phyloP scores from a whole-genome alignment of 2,888 invertebrate genomes.

The Pseudococcus viburni region DNA sequence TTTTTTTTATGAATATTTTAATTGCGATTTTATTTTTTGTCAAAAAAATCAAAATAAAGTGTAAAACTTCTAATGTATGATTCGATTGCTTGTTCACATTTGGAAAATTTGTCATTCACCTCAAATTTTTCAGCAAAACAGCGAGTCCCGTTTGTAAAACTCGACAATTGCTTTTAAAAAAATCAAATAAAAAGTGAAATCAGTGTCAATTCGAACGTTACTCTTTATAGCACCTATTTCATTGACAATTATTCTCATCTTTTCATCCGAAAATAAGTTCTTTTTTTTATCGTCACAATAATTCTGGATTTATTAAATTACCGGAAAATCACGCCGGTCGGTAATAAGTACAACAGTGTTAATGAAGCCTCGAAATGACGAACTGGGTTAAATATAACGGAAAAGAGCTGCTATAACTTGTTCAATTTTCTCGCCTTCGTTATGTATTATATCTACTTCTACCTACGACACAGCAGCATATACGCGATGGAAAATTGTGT shows the following conservation, averaged over 20 bases:
- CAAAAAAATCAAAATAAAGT: too few species aligned
- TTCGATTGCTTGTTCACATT: too few species aligned
- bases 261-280: neutral
- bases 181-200: neutral
- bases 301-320: neutral
- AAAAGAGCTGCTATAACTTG: slow-evolving; percentile 12
- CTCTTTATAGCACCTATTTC: neutral
- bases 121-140: too few species aligned
- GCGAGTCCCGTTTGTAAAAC: too few species aligned
- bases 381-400: slow-evolving; percentile 22
- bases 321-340: neutral
- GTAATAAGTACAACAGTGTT: neutral
- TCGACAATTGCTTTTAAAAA: neutral
- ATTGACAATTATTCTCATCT: neutral
- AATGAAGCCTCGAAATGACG: slow-evolving; percentile 28
- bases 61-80: too few species aligned
- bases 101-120: too few species aligned
- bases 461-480: neutral
- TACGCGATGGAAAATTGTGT: neutral
- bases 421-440: slow-evolving; percentile 4
- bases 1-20: too few species aligned
- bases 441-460: neutral
- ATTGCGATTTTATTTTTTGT: too few species aligned
- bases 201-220: neutral
- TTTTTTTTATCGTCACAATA: neutral